Percentiles rank a stretch among this genome's conserved stretches.
phyloP scores from a whole-genome alignment of 2,888 invertebrate genomes.

The Hirtodrosophila histrioides region DNA sequence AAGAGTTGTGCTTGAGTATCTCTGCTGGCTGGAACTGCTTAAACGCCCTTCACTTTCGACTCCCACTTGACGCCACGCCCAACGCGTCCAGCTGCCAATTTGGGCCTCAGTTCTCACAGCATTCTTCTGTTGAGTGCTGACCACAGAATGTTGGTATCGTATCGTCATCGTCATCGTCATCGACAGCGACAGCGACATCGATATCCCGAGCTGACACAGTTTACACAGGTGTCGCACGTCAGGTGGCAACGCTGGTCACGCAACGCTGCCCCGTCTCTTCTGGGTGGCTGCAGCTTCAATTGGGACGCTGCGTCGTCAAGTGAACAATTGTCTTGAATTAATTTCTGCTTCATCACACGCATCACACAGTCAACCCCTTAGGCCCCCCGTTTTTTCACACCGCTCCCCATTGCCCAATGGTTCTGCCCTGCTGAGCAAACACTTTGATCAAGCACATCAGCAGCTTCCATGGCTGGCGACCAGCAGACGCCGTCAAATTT shows the following conservation, averaged over 20 bases:
- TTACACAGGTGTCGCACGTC: conserved; percentile 42
- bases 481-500: conserved; percentile 82
- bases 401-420: conserved; percentile 24
- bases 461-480: conserved; percentile 59
- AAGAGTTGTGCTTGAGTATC: conserved; percentile 19
- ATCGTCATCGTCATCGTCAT: too few relatives aligned
- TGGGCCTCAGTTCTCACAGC: conserved; percentile 35
- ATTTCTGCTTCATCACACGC: conserved; percentile 69
- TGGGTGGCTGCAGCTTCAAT: conserved; percentile 40
- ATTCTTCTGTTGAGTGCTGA: conserved; percentile 32
- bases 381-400: conserved; percentile 41
- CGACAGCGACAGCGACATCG: conserved; percentile 20
- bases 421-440: conserved; percentile 57
- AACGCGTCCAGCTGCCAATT: conserved; percentile 68
- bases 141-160: conserved; percentile 65
- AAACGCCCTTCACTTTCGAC: conserved; percentile 69
- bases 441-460: conserved; percentile 67
- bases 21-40: conserved; percentile 38
- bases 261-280: conserved; percentile 24
- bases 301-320: conserved; percentile 46
- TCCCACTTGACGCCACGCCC: conserved; percentile 38
- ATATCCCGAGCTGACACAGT: conserved; percentile 49
- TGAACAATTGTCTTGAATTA: conserved; percentile 81
- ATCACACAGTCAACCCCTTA: conserved; percentile 4
- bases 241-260: conserved; percentile 58